Evolutionary conservation across 2,888 invertebrate species (phyloP).

Genomic region (Philopedon plagiatum): DNA sequence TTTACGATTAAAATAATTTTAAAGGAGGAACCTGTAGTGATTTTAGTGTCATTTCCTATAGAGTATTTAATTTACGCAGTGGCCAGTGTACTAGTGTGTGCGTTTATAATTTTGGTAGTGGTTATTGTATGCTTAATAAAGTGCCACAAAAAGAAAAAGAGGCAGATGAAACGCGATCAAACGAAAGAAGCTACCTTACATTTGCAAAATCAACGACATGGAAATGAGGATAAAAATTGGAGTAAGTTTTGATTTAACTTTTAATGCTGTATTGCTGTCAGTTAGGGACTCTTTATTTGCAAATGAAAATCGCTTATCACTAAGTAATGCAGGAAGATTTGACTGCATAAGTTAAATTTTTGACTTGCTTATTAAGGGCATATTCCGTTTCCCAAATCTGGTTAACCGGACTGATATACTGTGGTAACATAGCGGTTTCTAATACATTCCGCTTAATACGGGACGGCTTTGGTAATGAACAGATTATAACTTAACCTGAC

Average conservation of each 20-base stretch:
- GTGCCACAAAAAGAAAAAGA: constrained; percentile 60
- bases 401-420: too few species aligned
- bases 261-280: neutral
- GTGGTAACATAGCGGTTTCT: too few species aligned
- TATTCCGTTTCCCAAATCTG: too few species aligned
- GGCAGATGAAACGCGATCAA: constrained; percentile 72
- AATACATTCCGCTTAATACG: too few species aligned
- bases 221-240: constrained; percentile 43
- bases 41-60: constrained; percentile 75
- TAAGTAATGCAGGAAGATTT: too few species aligned
- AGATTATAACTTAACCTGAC: too few species aligned
- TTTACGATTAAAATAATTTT: constrained; percentile 84
- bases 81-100: constrained; percentile 75
- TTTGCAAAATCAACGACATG: constrained; percentile 59
- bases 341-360: too few species aligned
- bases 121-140: constrained; percentile 75
- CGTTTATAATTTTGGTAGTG: constrained; percentile 76
- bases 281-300: neutral
- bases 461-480: too few species aligned
- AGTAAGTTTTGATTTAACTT: constrained; percentile 23
- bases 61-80: constrained; percentile 80
- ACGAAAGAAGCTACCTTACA: constrained; percentile 70
- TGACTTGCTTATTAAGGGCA: too few species aligned
- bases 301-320: too few species aligned
- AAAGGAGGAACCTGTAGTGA: constrained; percentile 80